Evolutionary conservation across 2,797 vertebrate genomes (phyloP), one percentile per base, ranked within the genome.

Genomic region (Selene dorsalis): DNA sequence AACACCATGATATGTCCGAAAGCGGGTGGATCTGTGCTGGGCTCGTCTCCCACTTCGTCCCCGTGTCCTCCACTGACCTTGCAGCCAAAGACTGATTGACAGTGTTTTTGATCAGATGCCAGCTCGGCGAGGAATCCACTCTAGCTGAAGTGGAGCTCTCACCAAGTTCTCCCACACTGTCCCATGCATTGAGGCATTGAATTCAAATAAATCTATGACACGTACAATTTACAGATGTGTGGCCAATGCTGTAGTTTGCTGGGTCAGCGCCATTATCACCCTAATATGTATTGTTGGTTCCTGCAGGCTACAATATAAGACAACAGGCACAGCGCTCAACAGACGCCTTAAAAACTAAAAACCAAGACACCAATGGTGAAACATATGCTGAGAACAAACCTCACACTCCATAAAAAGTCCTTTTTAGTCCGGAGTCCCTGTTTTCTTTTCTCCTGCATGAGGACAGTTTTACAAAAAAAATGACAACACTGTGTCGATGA

Each of bases 291-390:
- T 77, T 82, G 89, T 91, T 89, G 88, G 64, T 93, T 93, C 90
- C 89, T 88, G 90, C 86, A 91, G 94, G 93, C 92, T 94, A 94
- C 92, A 82, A 88, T 92, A 92, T 91, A 93, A 93, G 92, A 95
- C 93, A 87, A 96, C 93, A 93, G 95, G 93, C 94, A 94, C 90
- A 81, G 93, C 92, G 91, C 90, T 93, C 80, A 80, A 94, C 89
- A 89, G 84, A 93, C 84, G 81, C 91, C 93, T 95, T 93, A 93
- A 96, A 96, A 96, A 96, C 85, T 84, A 91, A 94, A 93, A 96
- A 94, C 91, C 94, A 95, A 95, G 94, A 96, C 95, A 95, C 94
- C 89, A 75, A 94, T 91, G 94, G 94, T 95, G 94, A 95, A 93
- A 95, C 89, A 92, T 92, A 93, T 91, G 91, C 90, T 89, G 87